Conservation (phyloP, 35 echinoderm and acorn worm species). For the Anneissia japonica region DNA sequence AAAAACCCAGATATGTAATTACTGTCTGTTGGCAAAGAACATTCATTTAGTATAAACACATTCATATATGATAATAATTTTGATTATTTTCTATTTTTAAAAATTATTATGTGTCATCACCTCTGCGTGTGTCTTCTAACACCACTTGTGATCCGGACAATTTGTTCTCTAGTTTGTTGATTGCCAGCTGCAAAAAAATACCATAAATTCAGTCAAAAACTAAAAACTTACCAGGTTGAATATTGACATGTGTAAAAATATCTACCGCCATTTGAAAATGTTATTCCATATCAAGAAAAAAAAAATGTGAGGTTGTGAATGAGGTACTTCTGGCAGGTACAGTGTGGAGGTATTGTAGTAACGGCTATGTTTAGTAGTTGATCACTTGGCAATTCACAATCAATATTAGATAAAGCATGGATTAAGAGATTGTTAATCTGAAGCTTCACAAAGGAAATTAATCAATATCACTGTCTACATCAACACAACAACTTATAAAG, state of each 20-base stretch:
- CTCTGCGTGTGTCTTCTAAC: conserved; percentile 53
- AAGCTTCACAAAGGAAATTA: not conserved
- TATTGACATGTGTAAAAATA: not conserved
- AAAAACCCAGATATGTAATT: no score
- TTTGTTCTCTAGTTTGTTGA: conserved; percentile 61
- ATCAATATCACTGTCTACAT: not conserved
- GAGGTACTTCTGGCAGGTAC: no score
- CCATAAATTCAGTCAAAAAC: not conserved
- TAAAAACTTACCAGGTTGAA: not conserved
- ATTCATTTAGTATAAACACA: no score
- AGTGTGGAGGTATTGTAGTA: not conserved
- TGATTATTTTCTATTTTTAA: no score
- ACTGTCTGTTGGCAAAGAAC: no score
- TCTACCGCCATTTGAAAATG: not conserved
- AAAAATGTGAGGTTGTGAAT: not conserved
- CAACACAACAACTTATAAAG: not conserved
- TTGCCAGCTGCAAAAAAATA: conserved; percentile 47
- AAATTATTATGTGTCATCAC: no score
- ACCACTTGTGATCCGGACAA: conserved; percentile 48
- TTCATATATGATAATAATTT: no score
- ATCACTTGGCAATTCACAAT: not conserved
- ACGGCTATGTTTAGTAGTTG: not conserved
- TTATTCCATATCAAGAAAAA: not conserved
- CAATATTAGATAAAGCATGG: not conserved
- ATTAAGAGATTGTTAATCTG: not conserved